Evolutionary conservation across 2,888 invertebrate genomes (phyloP), one percentile per base, ranked within the genome.

Genomic region (Acrobasis repandana): DNA sequence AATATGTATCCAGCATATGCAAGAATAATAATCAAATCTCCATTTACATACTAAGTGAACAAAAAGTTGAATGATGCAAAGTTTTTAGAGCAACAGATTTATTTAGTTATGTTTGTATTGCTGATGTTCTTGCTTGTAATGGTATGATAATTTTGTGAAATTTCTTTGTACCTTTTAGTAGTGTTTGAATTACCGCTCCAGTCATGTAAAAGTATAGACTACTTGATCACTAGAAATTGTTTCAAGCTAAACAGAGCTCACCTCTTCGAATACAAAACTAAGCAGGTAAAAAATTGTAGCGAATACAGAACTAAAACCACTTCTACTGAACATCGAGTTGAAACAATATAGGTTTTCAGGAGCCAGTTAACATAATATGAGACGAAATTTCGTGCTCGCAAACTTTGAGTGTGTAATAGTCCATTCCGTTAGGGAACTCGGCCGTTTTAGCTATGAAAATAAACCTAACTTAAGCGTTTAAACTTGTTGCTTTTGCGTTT

Each of bases 381-480:
- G 20, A 49, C 49, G 15, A 52, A 52, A 34, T 52, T 34, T 52
- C 34, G 34, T 15, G 34, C n/a, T 34, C 51, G n/a, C 36, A 15
- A 52, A 52, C 51, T 52, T 52, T 52, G 18, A 54, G 38, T 36
- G 6, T 36, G 38, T 11, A 54, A 36, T 38, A 54, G 36, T 33
- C 15, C 16, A 46, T 33, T 47, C 16, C 58, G 48, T 20, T 11
- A 51, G 28, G 58, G 49, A 58, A 58, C 48, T 58, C 34, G 11
- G n/a, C 58, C 18, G 36, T 58, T 58, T 33, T 16, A 58, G 48
- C 49, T 58, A 58, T 58, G 58, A 58, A 58, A 58, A 58, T 36
- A 49, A 56, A 28, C 56, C 16, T 36, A 36, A 58, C 58, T 58
- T 49, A 47, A 57, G 56, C 14, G 20, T 56, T 38, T 43, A n/a